Conservation (phyloP, 2,888 invertebrate genomes). For the Spialia ferax region DNA sequence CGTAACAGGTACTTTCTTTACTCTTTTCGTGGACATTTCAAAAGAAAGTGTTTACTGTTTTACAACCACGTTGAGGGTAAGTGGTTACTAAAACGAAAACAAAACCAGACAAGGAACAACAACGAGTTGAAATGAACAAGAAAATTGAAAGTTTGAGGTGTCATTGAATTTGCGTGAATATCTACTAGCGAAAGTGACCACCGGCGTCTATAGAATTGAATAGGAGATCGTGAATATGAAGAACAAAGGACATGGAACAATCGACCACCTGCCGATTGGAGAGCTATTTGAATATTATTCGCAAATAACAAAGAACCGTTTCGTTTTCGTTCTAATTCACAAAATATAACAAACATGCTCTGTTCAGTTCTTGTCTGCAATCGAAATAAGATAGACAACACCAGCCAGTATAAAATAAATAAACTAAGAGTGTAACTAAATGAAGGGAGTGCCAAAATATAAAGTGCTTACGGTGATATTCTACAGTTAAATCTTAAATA, state of each 20-base stretch:
- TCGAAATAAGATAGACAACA: constrained; percentile 37
- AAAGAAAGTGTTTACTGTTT: constrained; percentile 78
- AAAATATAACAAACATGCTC: constrained; percentile 40
- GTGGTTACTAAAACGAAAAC: constrained; percentile 71
- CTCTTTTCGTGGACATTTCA: constrained; percentile 50
- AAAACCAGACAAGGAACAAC: constrained; percentile 47
- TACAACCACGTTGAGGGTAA: constrained; percentile 69
- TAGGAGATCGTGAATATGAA: constrained; percentile 46
- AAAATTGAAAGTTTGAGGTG: constrained; percentile 64
- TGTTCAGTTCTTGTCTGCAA: constrained; percentile 57
- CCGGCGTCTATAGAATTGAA: constrained; percentile 51
- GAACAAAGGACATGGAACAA: constrained; percentile 58
- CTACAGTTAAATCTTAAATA: neutral
- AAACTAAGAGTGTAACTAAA: neutral
- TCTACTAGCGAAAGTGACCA: constrained; percentile 76
- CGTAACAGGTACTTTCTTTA: constrained; percentile 74
- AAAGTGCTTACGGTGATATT: neutral
- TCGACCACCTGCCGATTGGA: constrained; percentile 74
- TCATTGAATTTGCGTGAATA: constrained; percentile 67
- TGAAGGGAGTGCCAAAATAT: neutral
- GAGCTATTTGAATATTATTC: constrained; percentile 79
- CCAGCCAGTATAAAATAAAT: neutral
- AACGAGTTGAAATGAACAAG: constrained; percentile 46
- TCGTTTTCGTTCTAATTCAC: constrained; percentile 65
- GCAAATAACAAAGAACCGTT: constrained; percentile 63